Evolutionary conservation across 2,797 vertebrate genomes (phyloP).

Genomic region (Hafferia zeledoni): DNA sequence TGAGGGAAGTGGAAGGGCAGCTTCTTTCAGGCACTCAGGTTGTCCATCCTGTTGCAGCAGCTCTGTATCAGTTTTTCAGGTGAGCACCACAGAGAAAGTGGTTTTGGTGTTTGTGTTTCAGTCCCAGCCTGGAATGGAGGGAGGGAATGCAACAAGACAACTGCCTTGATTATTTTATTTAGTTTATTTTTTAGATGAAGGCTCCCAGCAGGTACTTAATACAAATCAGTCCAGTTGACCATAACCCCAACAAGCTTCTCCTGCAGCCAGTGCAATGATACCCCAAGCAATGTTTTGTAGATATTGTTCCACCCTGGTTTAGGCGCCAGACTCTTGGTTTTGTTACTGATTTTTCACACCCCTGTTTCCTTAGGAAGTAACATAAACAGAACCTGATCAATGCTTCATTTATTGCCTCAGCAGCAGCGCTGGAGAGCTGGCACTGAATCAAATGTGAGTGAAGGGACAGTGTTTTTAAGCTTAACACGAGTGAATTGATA

Average conservation of each 20-base stretch:
- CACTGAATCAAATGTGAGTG: neutral
- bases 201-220: neutral
- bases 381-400: neutral
- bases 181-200: neutral
- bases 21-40: neutral
- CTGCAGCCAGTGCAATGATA: neutral
- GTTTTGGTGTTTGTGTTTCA: rapidly evolving
- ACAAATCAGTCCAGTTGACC: neutral
- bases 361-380: neutral
- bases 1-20: neutral
- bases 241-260: neutral
- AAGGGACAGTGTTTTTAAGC: slow-evolving; percentile 32
- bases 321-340: neutral
- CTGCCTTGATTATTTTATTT: neutral
- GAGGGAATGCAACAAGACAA: neutral
- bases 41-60: neutral
- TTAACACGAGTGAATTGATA: slow-evolving; percentile 44
- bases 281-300: neutral
- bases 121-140: neutral
- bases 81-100: neutral
- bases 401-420: slow-evolving; percentile 46
- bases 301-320: neutral
- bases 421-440: slow-evolving; percentile 25
- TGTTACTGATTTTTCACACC: neutral
- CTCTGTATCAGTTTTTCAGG: neutral